Conservation (phyloP, 1,140 invertebrate species). For the Eumeta japonica region DNA sequence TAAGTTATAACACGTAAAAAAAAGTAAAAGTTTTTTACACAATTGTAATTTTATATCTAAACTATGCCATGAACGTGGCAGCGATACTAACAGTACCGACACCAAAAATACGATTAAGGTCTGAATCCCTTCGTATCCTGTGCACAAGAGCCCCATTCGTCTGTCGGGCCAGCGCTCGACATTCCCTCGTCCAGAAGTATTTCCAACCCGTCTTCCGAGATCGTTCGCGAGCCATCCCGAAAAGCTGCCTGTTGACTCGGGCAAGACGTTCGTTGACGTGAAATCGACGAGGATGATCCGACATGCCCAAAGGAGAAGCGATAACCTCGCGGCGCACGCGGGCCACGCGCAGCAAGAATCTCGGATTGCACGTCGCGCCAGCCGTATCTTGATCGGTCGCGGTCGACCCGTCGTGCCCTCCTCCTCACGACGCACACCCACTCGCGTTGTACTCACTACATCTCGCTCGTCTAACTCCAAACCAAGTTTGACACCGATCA, state of each 20-base stretch:
- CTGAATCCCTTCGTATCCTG: not conserved
- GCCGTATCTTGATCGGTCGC: conserved; percentile 3
- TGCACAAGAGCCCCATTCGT: not conserved
- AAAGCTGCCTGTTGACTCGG: conserved; percentile 6
- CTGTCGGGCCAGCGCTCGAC: conserved; percentile 5
- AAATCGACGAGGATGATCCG: conserved; percentile 4
- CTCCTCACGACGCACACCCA: too few relatives aligned
- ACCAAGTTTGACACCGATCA: too few relatives aligned
- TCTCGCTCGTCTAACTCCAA: too few relatives aligned
- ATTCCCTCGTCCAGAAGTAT: conserved; percentile 8
- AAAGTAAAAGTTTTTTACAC: too few relatives aligned
- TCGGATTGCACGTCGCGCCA: conserved; percentile 5
- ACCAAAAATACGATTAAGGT: conserved; percentile 5
- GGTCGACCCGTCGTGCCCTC: too few relatives aligned
- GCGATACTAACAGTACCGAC: not conserved
- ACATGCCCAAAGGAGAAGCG: conserved; percentile 2
- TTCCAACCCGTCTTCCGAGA: conserved; percentile 2
- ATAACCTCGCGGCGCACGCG: conserved; percentile 7
- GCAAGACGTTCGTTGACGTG: conserved; percentile 12
- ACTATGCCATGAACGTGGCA: too few relatives aligned
- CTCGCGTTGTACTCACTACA: too few relatives aligned
- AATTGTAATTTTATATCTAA: too few relatives aligned
- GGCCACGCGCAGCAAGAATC: conserved; percentile 7
- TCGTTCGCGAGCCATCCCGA: conserved; percentile 2
- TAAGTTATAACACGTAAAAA: too few relatives aligned